Conservation (phyloP, 2,113 vertebrate species). For the Symphodus melops region DNA sequence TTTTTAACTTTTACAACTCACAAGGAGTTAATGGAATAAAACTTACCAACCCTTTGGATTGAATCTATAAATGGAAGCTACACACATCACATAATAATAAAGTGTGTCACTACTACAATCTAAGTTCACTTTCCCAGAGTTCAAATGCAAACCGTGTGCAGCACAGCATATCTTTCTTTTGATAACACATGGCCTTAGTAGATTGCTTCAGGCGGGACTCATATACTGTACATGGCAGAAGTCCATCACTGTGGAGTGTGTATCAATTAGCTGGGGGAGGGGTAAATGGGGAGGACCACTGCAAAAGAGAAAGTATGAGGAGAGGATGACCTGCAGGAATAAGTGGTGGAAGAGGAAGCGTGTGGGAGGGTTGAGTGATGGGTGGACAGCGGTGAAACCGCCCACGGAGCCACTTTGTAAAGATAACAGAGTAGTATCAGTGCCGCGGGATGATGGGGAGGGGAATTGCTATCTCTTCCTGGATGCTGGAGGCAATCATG, state of each 20-base stretch:
- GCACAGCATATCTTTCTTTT: conserved; percentile 21
- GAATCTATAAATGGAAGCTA: not conserved
- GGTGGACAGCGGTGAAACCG: conserved; percentile 31
- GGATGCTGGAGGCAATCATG: conserved; percentile 16
- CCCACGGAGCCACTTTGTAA: conserved; percentile 62
- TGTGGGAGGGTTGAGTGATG: conserved; percentile 46
- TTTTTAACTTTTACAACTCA: no score
- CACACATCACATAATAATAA: not conserved
- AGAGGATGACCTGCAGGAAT: conserved; percentile 53
- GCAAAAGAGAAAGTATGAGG: conserved; percentile 25
- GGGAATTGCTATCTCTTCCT: conserved; percentile 39
- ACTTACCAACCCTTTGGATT: not conserved
- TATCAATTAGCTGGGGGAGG: conserved; percentile 40
- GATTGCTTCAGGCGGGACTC: conserved; percentile 34
- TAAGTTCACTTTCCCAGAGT: conserved; percentile 14
- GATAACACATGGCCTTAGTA: conserved; percentile 46
- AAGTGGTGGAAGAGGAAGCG: conserved; percentile 23
- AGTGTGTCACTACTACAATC: not conserved
- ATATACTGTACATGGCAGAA: conserved; percentile 26
- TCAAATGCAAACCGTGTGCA: conserved; percentile 42
- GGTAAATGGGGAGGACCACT: conserved; percentile 7
- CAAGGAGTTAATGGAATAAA: no score
- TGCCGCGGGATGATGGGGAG: conserved; percentile 13
- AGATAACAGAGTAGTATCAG: conserved; percentile 64
- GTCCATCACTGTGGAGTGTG: conserved; percentile 17